Conservation (phyloP, 2,797 vertebrate genomes). For the Falco novaeseelandiae region DNA sequence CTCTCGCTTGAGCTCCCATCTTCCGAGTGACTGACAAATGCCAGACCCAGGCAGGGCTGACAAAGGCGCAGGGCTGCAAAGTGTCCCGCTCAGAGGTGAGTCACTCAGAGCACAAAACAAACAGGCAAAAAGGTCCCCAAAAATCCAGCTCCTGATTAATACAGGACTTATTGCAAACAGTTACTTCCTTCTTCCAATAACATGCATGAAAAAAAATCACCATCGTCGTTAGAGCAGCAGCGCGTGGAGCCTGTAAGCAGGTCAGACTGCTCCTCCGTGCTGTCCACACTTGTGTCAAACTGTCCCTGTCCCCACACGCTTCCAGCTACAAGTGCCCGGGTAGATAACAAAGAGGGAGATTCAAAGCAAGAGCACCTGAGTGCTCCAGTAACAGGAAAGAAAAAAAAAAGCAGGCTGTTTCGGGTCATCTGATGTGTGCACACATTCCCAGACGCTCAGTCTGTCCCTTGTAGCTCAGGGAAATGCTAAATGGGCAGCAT, state of each 20-base stretch:
- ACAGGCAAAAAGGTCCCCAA: background rate
- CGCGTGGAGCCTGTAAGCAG: background rate
- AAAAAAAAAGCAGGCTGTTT: background rate
- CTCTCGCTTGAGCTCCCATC: background rate
- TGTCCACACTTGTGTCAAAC: background rate
- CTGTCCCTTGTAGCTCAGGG: conserved; percentile 10
- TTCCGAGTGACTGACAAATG: conserved; percentile 29
- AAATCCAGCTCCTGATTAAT: background rate
- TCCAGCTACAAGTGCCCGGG: background rate
- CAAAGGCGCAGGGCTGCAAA: background rate
- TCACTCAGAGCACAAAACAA: background rate
- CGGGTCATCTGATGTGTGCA: background rate
- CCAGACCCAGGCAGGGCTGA: background rate
- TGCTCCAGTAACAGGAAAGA: background rate
- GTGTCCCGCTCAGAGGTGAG: background rate
- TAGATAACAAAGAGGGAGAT: conserved; percentile 5
- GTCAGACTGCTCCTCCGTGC: background rate
- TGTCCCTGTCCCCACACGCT: background rate
- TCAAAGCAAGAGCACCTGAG: conserved; percentile 34
- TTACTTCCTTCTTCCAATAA: background rate
- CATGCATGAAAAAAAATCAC: background rate
- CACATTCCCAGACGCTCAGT: conserved; percentile 20
- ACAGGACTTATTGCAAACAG: background rate
- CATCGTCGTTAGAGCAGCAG: background rate
- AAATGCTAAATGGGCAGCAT: conserved; percentile 4